Percentiles rank a stretch among this genome's conserved stretches.
Conservation (phyloP, 2,113 vertebrate genomes). For the Mustelus asterias region DNA sequence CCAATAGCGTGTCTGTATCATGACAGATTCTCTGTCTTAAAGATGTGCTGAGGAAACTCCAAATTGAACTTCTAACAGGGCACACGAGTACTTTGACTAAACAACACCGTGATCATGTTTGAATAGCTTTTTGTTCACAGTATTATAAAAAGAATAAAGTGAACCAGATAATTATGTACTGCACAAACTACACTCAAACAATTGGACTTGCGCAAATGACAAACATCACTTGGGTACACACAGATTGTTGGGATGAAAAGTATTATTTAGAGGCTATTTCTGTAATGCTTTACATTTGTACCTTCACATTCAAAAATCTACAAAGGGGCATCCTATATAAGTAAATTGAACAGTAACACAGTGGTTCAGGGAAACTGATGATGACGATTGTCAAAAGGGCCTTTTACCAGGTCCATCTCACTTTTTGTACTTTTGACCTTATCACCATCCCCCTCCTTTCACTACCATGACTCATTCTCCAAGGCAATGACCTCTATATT, state of each 20-base stretch:
- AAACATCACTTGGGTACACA: background rate
- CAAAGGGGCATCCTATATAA: background rate
- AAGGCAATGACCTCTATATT: background rate
- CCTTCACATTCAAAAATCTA: background rate
- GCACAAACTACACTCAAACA: background rate
- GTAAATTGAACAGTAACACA: background rate
- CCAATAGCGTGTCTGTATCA: background rate
- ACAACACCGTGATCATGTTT: background rate
- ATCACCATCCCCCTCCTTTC: background rate
- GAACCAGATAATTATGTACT: background rate
- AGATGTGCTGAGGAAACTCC: background rate
- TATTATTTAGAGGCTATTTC: background rate
- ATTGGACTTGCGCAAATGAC: background rate
- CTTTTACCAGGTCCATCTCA: background rate
- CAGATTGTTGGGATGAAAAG: background rate
- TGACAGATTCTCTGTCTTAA: background rate
- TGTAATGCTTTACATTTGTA: background rate
- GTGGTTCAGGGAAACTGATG: background rate
- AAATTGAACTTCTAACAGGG: background rate
- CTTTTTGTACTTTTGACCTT: background rate
- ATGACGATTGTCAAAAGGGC: background rate
- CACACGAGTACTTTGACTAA: background rate
- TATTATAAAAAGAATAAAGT: background rate
- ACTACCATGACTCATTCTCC: background rate
- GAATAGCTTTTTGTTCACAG: background rate